These are phyloP conservation scores for Cyrtonyx montezumae DNA, from an alignment of 2,113 vertebrate genomes.

Conservation along the genomic window DNA sequence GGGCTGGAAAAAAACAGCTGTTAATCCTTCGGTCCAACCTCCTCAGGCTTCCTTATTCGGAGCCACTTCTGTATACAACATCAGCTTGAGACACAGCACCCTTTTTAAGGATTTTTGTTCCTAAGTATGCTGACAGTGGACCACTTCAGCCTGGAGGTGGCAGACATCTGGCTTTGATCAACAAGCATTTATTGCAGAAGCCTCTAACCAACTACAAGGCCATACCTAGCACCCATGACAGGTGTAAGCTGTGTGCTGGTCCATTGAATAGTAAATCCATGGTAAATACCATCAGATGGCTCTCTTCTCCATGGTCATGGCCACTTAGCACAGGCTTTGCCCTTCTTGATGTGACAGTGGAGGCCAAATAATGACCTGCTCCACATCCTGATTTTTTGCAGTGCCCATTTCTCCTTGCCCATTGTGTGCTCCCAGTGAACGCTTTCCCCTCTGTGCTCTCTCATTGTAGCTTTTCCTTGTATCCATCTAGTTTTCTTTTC, in stretches of 20 bases:
- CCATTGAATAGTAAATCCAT: fast-evolving
- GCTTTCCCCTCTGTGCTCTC: background rate
- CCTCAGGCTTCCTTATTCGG: background rate
- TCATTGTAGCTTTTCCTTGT: background rate
- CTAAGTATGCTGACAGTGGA: background rate
- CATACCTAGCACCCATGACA: background rate
- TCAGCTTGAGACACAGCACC: background rate
- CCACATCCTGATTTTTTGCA: background rate
- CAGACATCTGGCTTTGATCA: background rate
- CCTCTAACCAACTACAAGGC: background rate
- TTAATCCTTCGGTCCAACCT: background rate
- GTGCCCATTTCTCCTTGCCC: fast-evolving
- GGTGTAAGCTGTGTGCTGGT: fast-evolving
- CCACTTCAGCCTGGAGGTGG: background rate
- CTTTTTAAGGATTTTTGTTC: background rate
- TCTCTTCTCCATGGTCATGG: fast-evolving
- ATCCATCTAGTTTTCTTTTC: background rate
- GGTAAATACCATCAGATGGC: background rate
- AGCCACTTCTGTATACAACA: background rate
- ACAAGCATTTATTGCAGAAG: background rate
- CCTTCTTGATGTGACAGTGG: background rate
- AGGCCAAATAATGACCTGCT: fast-evolving
- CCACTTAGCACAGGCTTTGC: background rate
- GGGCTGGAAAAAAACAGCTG: fast-evolving
- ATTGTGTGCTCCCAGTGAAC: fast-evolving